Evolutionary conservation across 2,113 vertebrate species (phyloP).

Genomic region (Odontesthes bonariensis): DNA sequence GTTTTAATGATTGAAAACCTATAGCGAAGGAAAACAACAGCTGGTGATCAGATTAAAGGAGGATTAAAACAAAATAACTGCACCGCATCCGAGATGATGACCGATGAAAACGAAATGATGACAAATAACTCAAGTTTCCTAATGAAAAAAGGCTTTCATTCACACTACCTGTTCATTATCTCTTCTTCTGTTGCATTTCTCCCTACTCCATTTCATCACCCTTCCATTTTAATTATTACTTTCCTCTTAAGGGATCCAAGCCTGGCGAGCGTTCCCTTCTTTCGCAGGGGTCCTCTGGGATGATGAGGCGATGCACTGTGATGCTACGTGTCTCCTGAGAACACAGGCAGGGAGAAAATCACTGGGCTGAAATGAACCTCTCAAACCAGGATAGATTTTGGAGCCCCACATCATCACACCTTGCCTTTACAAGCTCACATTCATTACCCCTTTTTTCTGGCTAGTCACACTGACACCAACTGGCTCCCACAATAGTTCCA

Average conservation of each 20-base stretch:
- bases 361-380: conserved; percentile 24
- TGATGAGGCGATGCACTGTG: background rate
- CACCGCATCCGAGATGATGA: conserved; percentile 49
- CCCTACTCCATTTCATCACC: conserved; percentile 35
- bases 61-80: conserved; percentile 64
- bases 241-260: conserved; percentile 18
- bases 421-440: conserved; percentile 17
- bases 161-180: conserved; percentile 34
- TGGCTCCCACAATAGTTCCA: background rate
- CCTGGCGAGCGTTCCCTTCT: conserved; percentile 22
- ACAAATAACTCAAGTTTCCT: conserved; percentile 48
- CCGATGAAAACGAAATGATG: conserved; percentile 46
- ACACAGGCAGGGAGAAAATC: conserved; percentile 33
- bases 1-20: conserved; percentile 39
- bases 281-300: background rate
- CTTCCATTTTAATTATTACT: conserved; percentile 46
- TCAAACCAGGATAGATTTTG: conserved; percentile 4
- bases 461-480: background rate
- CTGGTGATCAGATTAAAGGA: conserved; percentile 67
- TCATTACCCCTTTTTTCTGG: conserved; percentile 35
- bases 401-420: conserved; percentile 8
- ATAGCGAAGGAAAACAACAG: conserved; percentile 60
- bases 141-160: conserved; percentile 26
- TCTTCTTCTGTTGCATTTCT: conserved; percentile 46
- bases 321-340: conserved; percentile 20